Evolutionary conservation across 2,888 invertebrate genomes (phyloP), one percentile per base, ranked within the genome.

Genomic region (Lepidonotus clava): DNA sequence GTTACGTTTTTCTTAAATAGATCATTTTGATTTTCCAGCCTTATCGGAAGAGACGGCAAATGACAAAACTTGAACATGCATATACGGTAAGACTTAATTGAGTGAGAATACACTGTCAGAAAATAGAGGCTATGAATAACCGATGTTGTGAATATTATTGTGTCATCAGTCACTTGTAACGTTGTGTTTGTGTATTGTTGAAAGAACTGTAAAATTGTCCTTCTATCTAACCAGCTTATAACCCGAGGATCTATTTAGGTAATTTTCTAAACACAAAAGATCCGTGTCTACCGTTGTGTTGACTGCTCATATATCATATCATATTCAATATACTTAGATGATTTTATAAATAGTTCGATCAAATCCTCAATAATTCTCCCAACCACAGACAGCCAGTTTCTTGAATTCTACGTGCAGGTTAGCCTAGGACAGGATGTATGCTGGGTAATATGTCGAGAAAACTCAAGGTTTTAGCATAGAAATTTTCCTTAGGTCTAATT

Each of bases 31-130:
- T 41, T n/a, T 83, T 90, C 11, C 76, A 92, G 92, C 90, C 91
- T 56, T 90, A 90, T 53, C 90, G 88, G 67, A 87, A 90, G 86
- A 87, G 92, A 86, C 86, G 90, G 84, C 83, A 90, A 24, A 91
- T 91, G 91, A 87, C 89, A 86, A 90, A 90, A 87, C 91, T 91
- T 53, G 92, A 92, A 88, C 89, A 83, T 86, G 71, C 90, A 32
- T 92, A 91, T 85, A 56, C 84, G 85, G 92, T 92, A 89, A 89
- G 88, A 38, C 32, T 6, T 18, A 67, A 36, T n/a, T 4, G n/a
- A n/a, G n/a, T n/a, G n/a, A n/a, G n/a, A n/a, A n/a, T n/a, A n/a
- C 51, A 14, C 11, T 51, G 51, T 21, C 51, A 51, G 51, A 51
- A 51, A 11, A 11, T 51, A 51, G 21, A 51, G 11, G 51, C 51